phyloP scores from a whole-genome alignment of 2,888 invertebrate genomes.

The Heliconius aoede region DNA sequence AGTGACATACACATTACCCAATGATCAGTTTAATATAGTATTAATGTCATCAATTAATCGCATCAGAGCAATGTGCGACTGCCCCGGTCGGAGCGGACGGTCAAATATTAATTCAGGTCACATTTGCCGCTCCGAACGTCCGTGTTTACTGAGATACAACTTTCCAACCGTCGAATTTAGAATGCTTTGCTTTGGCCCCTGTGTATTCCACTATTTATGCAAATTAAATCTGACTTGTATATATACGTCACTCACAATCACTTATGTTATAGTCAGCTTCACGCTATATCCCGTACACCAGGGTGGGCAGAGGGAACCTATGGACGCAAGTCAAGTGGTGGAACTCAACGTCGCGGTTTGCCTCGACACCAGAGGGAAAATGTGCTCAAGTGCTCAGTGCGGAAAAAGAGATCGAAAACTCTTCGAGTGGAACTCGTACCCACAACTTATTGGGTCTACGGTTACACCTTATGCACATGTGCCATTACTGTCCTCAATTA shows the following conservation, averaged over 20 bases:
- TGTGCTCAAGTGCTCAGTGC: too few species aligned
- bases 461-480: too few species aligned
- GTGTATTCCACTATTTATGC: constrained; percentile 77
- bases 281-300: too few species aligned
- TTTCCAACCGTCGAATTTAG: constrained; percentile 57
- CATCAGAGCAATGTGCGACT: constrained; percentile 12
- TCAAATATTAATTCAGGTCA: constrained; percentile 82
- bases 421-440: too few species aligned
- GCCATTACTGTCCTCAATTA: too few species aligned
- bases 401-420: too few species aligned
- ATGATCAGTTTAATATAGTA: constrained; percentile 24
- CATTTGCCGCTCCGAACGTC: constrained; percentile 73
- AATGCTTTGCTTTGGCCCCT: constrained; percentile 72
- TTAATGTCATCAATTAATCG: constrained; percentile 22
- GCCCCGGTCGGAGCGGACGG: constrained; percentile 42
- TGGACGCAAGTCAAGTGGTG: too few species aligned
- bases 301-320: too few species aligned
- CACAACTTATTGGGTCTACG: too few species aligned
- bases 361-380: too few species aligned
- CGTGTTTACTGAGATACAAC: constrained; percentile 78
- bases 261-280: too few species aligned
- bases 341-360: too few species aligned
- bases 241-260: constrained; percentile 37
- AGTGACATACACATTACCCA: constrained; percentile 60
- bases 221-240: constrained; percentile 69